Base-by-base conservation (phyloP, 2,113 vertebrate species). In the Ondatra zibethicus region DNA sequence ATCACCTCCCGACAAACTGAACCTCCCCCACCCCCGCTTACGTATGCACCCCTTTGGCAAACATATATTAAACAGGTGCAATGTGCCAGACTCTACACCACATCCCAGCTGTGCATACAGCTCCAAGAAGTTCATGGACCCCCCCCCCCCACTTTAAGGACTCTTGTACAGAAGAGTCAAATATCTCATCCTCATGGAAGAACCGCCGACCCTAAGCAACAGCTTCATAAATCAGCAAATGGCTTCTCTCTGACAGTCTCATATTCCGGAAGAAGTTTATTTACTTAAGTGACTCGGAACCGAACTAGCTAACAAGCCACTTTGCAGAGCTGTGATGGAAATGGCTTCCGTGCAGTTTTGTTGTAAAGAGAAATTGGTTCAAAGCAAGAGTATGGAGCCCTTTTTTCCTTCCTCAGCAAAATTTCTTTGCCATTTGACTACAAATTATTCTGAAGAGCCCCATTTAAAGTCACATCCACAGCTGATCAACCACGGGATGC, bases 231-330 rank as follows among this genome's bases (percentile, higher is more conserved):
- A 92, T 76, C 3, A 75, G 29, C 19, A 95, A 95, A 85, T 0
- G 5, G 4, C 23, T 85, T 97, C 68, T 33, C 2, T 3, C 47
- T 31, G 33, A 33, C 65, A 68, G 9, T 58, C 77, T 89, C 73
- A 75, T 93, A 84, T 61, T 65, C 45, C 10, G 5, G 23, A 80
- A 95, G 68, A 70, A 52, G 70, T 68, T 93, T 85, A 80, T 80
- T 96, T 96, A 78, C 45, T 52, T 66, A 93, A 84, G 45, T 92
- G 88, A 84, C 58, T 85, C 91, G 50, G 88, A 95, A 75, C 45
- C 17, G 63, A 89, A 89, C 89, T 80, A 88, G 21, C 77, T 88
- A 80, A 85, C 45, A 88, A 90, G 61, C 66, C 80, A 39, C 39
- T 81, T 70, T 19, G 9, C 29, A 94, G 27, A 65, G 33, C 8